Evolutionary conservation across 2,888 invertebrate species (phyloP), one percentile per base, ranked within the genome.

Genomic region (Athrips mouffetella): DNA sequence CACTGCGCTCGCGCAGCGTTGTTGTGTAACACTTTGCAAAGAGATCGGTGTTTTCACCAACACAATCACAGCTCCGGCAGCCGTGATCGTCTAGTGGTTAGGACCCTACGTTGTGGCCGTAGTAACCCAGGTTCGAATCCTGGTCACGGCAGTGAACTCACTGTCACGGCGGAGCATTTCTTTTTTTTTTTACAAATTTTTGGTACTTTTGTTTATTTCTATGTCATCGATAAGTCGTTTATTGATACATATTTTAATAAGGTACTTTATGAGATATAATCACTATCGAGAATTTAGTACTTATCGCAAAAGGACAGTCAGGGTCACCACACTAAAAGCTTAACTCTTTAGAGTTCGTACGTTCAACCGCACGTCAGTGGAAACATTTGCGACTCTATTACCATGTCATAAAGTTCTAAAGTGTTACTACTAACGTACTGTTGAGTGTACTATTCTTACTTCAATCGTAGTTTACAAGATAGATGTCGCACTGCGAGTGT

Each of bases 31-130:
- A 21, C 10, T 42, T 37, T n/a, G 10, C 33, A 33, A 47, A 42
- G 47, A 20, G 47, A 31, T 25, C 23, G 25, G 8, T 25, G 7
- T 31, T 47, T 65, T 62, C 45, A 51, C 16, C 45, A 42, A 1
- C 13, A n/a, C 27, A 2, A 5, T 21, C 61, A 74, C 52, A 67
- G 74, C 79, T 80, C 74, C 77, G 73, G 33, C 60, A 89, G 91
- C 91, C 91, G 91, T 91, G 91, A 91, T 91, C 91, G 91, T 91
- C 90, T 91, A 91, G 91, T 91, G 91, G 91, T 91, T 91, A 91
- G 91, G 90, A 91, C 91, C 89, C 90, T 90, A 91, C 91, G 89
- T 90, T 90, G 90, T 90, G 90, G 90, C 90, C 90, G 90, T 89
- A 89, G 89, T 89, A 90, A 90, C 90, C 90, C 90, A 89, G 90